phyloP scores from a whole-genome alignment of 2,888 invertebrate species.

The Esperia sulphurella region DNA sequence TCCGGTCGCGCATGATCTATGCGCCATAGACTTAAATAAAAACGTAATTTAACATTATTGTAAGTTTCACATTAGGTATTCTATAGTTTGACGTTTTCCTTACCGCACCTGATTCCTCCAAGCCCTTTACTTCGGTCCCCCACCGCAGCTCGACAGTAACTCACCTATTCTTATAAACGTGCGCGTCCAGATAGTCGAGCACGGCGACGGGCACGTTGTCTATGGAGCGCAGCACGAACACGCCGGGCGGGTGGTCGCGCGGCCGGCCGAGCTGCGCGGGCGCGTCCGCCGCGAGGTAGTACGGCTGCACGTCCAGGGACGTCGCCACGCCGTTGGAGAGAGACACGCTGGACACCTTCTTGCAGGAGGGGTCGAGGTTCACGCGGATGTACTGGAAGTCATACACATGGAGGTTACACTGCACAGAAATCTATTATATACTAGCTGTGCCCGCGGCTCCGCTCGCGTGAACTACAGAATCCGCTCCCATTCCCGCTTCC shows the following conservation, averaged over 20 bases:
- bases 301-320: constrained; percentile 72
- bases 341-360: constrained; percentile 59
- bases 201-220: constrained; percentile 29
- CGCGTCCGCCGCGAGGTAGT: constrained; percentile 84
- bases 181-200: constrained; percentile 19
- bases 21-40: too few species aligned
- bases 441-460: too few species aligned
- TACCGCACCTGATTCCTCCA: too few species aligned
- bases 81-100: too few species aligned
- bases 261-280: constrained; percentile 79
- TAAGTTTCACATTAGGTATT: too few species aligned
- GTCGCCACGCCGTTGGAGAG: constrained; percentile 61
- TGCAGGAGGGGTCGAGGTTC: constrained; percentile 59
- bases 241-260: constrained; percentile 82
- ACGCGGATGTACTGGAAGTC: constrained; percentile 61
- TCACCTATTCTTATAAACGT: constrained; percentile 21
- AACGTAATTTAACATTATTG: too few species aligned
- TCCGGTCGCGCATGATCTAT: too few species aligned
- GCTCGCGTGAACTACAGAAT: too few species aligned
- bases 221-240: constrained; percentile 87
- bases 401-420: too few species aligned
- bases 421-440: too few species aligned
- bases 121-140: too few species aligned
- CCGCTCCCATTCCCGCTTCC: too few species aligned
- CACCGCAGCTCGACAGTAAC: neutral